Percentiles rank a stretch among this genome's conserved stretches.
Conservation (phyloP, 2,888 invertebrate genomes). For the Rhogogaster chlorosoma region DNA sequence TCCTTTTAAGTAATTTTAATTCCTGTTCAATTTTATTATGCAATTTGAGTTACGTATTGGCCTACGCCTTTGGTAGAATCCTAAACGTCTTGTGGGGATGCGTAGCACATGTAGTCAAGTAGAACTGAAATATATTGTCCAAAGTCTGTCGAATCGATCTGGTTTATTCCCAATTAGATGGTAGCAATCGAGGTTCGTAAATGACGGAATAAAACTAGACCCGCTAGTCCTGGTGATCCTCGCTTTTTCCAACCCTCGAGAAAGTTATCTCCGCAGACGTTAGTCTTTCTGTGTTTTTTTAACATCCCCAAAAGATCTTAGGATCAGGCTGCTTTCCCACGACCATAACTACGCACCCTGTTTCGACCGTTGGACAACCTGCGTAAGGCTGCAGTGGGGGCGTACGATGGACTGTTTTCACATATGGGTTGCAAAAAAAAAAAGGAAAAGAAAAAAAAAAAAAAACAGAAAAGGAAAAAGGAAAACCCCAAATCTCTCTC, state of each 20-base stretch:
- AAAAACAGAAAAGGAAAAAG: constrained; percentile 29
- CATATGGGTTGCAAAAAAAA: constrained; percentile 50
- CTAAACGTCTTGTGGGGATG: constrained; percentile 64
- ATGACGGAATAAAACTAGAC: constrained; percentile 5
- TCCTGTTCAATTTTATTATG: not conserved
- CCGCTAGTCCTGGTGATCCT: not conserved
- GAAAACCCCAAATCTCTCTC: constrained; percentile 18
- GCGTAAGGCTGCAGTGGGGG: constrained; percentile 18
- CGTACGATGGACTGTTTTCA: constrained; percentile 43
- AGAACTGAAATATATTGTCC: constrained; percentile 63
- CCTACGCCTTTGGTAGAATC: constrained; percentile 63
- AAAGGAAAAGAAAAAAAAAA: not conserved
- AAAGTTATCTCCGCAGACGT: constrained; percentile 16
- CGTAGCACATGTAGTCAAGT: constrained; percentile 62
- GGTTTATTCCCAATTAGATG: constrained; percentile 24
- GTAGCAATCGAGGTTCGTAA: not conserved
- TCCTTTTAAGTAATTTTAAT: not conserved
- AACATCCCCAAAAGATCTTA: constrained; percentile 16
- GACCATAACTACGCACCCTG: constrained; percentile 64
- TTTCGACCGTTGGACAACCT: constrained; percentile 63
- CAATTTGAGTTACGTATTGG: not conserved
- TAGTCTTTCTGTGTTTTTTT: not conserved
- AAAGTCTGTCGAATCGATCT: not conserved
- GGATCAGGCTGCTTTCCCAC: constrained; percentile 68
- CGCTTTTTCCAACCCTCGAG: not conserved